Percentiles rank a stretch among this genome's conserved stretches.
Conservation (phyloP, 2,113 vertebrate species). For the Misgurnus anguillicaudatus region DNA sequence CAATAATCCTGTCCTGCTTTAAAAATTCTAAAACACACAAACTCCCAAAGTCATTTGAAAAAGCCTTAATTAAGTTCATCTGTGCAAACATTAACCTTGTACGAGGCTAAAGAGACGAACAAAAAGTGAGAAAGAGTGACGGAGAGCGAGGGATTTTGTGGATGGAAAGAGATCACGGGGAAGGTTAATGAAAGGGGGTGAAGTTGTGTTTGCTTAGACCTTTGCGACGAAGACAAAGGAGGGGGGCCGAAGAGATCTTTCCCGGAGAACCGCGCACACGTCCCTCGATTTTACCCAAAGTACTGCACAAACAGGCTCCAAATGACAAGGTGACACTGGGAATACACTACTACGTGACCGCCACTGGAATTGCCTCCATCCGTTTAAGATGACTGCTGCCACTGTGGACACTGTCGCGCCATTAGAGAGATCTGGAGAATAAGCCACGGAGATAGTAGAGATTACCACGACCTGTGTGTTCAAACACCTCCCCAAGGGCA, state of each 20-base stretch:
- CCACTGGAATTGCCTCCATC: conserved; percentile 51
- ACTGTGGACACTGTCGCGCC: conserved; percentile 50
- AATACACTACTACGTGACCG: conserved; percentile 54
- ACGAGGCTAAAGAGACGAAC: conserved; percentile 60
- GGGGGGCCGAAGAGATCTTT: conserved; percentile 46
- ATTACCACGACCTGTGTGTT: conserved; percentile 45
- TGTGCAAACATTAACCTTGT: conserved; percentile 64
- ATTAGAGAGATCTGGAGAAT: conserved; percentile 49
- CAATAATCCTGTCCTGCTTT: conserved; percentile 56
- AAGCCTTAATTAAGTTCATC: conserved; percentile 65
- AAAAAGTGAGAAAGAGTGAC: conserved; percentile 48
- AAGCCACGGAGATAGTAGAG: conserved; percentile 42
- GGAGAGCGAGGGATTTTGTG: conserved; percentile 48
- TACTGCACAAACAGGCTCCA: conserved; percentile 53
- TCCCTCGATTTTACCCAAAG: conserved; percentile 52
- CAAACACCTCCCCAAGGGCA: conserved; percentile 44
- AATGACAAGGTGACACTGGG: conserved; percentile 57
- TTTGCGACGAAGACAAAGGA: conserved; percentile 31
- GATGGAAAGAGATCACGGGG: conserved; percentile 38
- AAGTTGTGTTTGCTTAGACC: conserved; percentile 53
- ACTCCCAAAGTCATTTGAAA: conserved; percentile 63
- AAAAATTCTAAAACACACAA: conserved; percentile 62
- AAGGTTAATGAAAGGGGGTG: conserved; percentile 51
- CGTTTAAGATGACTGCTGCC: conserved; percentile 53
- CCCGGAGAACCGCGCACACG: conserved; percentile 45